Base-by-base conservation (phyloP, 64 coral and sea anemone species). In the Anthopleura sola region DNA sequence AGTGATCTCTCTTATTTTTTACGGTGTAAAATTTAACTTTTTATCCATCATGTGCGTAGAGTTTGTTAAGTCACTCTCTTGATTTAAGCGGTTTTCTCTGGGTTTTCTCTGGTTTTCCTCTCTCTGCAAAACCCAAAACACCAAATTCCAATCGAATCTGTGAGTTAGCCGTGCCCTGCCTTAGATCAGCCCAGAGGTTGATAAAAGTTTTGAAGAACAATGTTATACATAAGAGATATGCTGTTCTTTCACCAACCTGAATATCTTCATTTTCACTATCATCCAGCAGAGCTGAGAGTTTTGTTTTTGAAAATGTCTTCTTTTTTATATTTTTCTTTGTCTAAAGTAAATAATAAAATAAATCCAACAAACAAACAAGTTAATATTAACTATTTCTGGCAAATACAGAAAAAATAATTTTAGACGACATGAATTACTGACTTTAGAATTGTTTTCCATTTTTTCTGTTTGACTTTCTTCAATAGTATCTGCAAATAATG, bases 221-320 rank as follows among this genome's bases (percentile, higher is more conserved):
- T 44, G 40, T 44, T 8, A 8, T 44, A 44, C 40, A 44, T 44
- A 8, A 44, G 4, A 44, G 40, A 8, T 44, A 44, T 44, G 40
- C n/a, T 53, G 16, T 53, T 53, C 20, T 78, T 64, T 88, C 21
- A 18, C 21, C 53, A 31, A 29, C 60, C 82, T 88, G 18, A 54
- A 37, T 28, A 77, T 85, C 36, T 44, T 31, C 8, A 18, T 19
- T 7, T 5, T 74, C 36, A 49, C 78, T 75, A 1, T 89, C 78
- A 75, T 89, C 86, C 39, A 96, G 87, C 13, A 96, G 71, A 50
- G 60, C 24, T 18, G 86, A 86, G 14, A 92, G 46, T 69, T 92
- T 96, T 24, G 37, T n/a, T 79, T 79, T 79, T 21, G 19, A 44
- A 9, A 17, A 24, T 33, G 6, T n/a, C 37, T 79, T 34, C 26